A percentile compares a stretch with the other conserved stretches of the same genome.
phyloP scores from a whole-genome alignment of 2,797 vertebrate genomes.

The Cossypha niveicapilla region DNA sequence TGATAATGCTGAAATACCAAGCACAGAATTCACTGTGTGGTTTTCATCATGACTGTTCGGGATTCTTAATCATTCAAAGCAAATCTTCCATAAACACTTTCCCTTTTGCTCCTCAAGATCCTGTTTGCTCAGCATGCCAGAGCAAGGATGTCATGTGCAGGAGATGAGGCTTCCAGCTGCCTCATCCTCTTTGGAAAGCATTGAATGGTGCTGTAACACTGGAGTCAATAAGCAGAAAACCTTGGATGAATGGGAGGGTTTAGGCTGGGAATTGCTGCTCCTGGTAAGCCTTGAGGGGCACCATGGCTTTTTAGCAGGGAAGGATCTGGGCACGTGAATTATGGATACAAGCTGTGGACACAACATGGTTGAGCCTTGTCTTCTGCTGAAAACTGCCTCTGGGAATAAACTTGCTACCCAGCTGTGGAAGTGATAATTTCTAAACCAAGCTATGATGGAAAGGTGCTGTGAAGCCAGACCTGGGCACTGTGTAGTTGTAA shows the following conservation, averaged over 20 bases:
- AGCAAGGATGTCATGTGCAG: slow-evolving; percentile 31
- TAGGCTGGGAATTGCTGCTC: not conserved
- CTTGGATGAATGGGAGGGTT: not conserved
- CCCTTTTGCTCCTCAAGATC: slow-evolving; percentile 55
- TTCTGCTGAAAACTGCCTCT: not conserved
- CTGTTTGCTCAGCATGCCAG: slow-evolving; percentile 55
- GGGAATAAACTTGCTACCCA: not conserved
- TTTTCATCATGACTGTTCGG: slow-evolving; percentile 38
- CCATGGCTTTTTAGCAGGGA: not conserved
- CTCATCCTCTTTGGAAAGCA: not conserved
- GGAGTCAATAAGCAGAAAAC: not conserved
- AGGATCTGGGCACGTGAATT: not conserved
- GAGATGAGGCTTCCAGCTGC: slow-evolving; percentile 2
- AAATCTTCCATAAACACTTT: slow-evolving; percentile 63
- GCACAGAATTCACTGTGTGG: not conserved
- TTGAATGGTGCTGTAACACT: not conserved
- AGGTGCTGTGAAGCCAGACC: not conserved
- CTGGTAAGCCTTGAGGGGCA: not conserved
- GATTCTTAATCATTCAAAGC: slow-evolving; percentile 56
- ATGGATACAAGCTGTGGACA: not conserved
- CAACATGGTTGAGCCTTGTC: not conserved
- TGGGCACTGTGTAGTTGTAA: not conserved
- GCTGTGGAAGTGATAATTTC: not conserved
- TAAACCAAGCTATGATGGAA: not conserved
- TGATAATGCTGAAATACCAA: not conserved